Conservation (phyloP, 2,888 invertebrate species). For the Acanthoscelides obtectus region DNA sequence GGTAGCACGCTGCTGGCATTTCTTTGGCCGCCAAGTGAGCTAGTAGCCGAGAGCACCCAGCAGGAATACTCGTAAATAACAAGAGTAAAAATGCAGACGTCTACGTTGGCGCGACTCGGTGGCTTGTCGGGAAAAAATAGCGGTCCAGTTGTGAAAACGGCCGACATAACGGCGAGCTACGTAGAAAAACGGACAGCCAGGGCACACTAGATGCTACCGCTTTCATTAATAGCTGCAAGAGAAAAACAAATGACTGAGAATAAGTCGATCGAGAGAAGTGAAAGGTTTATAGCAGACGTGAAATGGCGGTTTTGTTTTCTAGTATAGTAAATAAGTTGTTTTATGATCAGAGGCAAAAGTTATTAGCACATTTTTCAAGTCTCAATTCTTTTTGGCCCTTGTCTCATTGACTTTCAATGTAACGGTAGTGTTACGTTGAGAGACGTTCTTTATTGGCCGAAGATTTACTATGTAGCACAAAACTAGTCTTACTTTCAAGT, state of each 20-base stretch:
- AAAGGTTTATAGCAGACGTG: slow-evolving; percentile 8
- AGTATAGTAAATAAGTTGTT: neutral
- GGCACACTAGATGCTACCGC: neutral
- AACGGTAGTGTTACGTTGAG: neutral
- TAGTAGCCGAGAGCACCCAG: neutral
- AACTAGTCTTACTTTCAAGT: neutral
- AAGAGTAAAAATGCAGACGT: slow-evolving; percentile 1
- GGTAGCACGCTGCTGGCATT: too few species aligned
- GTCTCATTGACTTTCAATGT: neutral
- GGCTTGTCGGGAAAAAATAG: neutral
- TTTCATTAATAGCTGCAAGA: slow-evolving; percentile 6
- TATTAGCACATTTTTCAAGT: neutral
- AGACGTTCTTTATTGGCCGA: neutral
- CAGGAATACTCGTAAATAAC: slow-evolving; percentile 3
- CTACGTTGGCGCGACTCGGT: neutral
- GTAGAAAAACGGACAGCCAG: neutral
- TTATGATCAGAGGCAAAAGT: neutral
- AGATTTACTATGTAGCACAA: neutral
- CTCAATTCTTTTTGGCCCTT: neutral
- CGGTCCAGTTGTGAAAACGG: neutral
- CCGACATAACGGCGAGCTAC: neutral
- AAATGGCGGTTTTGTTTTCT: neutral
- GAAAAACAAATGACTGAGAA: slow-evolving; percentile 13
- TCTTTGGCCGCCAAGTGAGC: too few species aligned
- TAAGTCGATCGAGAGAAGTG: slow-evolving; percentile 13